Conservation (phyloP, 1,140 invertebrate species). For the Bombus superbus region DNA sequence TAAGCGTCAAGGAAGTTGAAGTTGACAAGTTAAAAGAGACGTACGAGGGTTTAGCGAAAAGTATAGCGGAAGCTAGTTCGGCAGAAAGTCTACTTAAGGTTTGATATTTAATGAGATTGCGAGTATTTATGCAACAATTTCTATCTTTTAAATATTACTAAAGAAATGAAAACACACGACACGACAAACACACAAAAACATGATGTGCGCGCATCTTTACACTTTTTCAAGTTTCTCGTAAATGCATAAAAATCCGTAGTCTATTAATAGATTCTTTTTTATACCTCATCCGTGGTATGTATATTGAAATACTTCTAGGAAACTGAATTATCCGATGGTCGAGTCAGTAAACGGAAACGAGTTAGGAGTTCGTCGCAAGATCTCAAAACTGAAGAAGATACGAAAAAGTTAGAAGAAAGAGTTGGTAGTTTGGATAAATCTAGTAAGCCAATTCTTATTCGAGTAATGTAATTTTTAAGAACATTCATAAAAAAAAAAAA, state of each 20-base stretch:
- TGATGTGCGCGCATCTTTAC: no score
- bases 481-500: background rate
- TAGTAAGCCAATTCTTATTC: background rate
- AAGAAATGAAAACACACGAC: no score
- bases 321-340: background rate
- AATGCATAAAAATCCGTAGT: background rate
- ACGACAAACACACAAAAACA: no score
- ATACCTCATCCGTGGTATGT: no score
- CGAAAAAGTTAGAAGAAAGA: background rate
- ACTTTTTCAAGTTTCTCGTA: background rate
- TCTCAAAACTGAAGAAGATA: background rate
- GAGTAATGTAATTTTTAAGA: background rate
- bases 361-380: background rate
- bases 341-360: background rate
- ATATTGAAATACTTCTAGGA: background rate
- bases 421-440: conserved; percentile 17
- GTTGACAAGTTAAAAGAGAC: conserved; percentile 30
- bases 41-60: conserved; percentile 38
- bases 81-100: background rate
- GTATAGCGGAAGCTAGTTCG: background rate
- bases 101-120: background rate
- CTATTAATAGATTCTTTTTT: background rate
- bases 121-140: background rate
- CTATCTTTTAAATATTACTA: background rate
- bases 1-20: conserved; percentile 42